A percentile compares a stretch with the other conserved stretches of the same genome.
Evolutionary conservation across 2,113 vertebrate genomes (phyloP).

Genomic region (Ammodytes dubius): DNA sequence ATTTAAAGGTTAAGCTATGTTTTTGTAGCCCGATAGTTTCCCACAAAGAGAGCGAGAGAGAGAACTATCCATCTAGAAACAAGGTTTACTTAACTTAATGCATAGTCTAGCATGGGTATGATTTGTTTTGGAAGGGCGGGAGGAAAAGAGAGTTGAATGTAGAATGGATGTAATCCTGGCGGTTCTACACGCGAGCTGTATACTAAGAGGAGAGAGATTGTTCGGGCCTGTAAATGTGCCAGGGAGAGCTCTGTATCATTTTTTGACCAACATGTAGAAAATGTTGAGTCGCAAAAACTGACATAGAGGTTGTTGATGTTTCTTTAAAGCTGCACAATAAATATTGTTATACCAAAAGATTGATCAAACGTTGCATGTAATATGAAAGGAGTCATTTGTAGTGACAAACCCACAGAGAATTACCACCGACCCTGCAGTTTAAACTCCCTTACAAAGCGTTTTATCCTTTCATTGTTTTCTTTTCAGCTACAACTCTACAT

Average conservation of each 20-base stretch:
- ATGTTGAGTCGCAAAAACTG: neutral
- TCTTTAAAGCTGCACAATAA: neutral
- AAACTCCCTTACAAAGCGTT: too few relatives aligned
- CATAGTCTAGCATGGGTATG: too few relatives aligned
- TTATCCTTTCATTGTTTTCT: too few relatives aligned
- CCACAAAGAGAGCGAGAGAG: too few relatives aligned
- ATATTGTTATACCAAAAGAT: neutral
- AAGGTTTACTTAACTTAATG: too few relatives aligned
- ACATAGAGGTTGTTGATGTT: neutral
- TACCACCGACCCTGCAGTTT: too few relatives aligned
- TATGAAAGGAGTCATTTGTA: neutral
- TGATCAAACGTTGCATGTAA: neutral
- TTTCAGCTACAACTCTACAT: too few relatives aligned
- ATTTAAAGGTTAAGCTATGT: too few relatives aligned
- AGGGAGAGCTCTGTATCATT: neutral
- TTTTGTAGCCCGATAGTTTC: too few relatives aligned
- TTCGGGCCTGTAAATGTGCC: neutral
- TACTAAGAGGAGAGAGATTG: neutral
- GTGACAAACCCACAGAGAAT: neutral
- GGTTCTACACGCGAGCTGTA: neutral
- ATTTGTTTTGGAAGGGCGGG: neutral
- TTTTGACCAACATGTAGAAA: neutral
- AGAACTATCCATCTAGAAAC: too few relatives aligned
- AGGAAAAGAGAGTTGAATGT: neutral
- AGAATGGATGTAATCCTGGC: neutral